Percentiles rank a stretch among this genome's conserved stretches.
Evolutionary conservation across 2,113 vertebrate genomes (phyloP).

Genomic region (Clupea harengus): DNA sequence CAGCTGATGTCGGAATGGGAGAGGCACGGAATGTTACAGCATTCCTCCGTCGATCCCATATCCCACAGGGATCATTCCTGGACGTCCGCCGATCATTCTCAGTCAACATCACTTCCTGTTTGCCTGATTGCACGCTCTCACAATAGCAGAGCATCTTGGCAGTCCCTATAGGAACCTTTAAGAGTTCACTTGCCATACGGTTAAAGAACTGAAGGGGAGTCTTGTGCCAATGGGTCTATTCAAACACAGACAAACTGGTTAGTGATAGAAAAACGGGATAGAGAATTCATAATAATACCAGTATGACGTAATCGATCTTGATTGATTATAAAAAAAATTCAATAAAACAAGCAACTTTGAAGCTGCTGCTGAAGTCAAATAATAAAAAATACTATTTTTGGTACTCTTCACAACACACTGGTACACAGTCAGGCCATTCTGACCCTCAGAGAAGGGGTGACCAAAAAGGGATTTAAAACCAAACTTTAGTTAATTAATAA

Average conservation of each 20-base stretch:
- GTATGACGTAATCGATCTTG: background rate
- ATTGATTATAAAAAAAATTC: no score
- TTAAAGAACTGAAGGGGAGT: no score
- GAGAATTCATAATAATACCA: background rate
- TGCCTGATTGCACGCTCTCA: background rate
- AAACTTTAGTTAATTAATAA: no score
- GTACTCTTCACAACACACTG: no score
- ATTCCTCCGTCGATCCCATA: background rate
- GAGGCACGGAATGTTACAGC: background rate
- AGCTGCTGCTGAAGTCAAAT: no score
- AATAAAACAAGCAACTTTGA: background rate
- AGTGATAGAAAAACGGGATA: no score
- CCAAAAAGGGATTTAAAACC: no score
- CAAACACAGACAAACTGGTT: background rate
- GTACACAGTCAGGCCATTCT: no score
- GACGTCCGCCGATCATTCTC: background rate
- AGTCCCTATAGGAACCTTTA: background rate
- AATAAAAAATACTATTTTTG: no score
- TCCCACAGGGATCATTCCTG: background rate
- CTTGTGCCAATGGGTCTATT: no score
- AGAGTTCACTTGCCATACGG: background rate
- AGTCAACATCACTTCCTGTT: background rate
- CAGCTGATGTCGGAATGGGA: background rate
- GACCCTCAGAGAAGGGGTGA: no score
- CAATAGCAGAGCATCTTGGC: background rate